Conservation (phyloP, 2,113 vertebrate species). For the Chaetura pelagica region DNA sequence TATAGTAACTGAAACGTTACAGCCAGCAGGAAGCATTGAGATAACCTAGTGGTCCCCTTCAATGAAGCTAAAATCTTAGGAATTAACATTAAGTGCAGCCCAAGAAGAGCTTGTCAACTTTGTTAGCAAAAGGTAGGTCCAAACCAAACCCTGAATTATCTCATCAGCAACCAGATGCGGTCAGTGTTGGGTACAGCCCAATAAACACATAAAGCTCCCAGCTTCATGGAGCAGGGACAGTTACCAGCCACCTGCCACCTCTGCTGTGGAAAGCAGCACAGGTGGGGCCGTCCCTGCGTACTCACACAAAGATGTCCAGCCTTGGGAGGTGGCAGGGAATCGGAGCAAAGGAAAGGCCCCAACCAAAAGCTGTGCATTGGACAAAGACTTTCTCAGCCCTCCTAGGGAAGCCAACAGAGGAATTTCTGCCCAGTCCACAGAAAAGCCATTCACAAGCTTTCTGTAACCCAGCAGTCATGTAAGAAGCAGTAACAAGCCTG, state of each 20-base stretch:
- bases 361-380: not conserved
- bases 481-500: not conserved
- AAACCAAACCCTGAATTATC: not conserved
- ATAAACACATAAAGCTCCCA: not conserved
- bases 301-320: not conserved
- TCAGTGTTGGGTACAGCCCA: not conserved
- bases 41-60: not conserved
- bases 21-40: not conserved
- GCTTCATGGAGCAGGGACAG: not conserved
- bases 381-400: not conserved
- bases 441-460: not conserved
- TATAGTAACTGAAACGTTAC: not conserved
- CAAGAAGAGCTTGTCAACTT: not conserved
- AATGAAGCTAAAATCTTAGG: not conserved
- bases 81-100: not conserved
- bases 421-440: not conserved
- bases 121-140: not conserved
- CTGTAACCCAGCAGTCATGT: rapidly evolving
- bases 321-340: not conserved
- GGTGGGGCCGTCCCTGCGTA: not conserved
- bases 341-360: not conserved
- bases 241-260: not conserved
- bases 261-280: rapidly evolving
- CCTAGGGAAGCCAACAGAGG: not conserved
- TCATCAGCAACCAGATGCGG: not conserved